Conservation (phyloP, 2,113 vertebrate genomes). For the Plectropomus leopardus region DNA sequence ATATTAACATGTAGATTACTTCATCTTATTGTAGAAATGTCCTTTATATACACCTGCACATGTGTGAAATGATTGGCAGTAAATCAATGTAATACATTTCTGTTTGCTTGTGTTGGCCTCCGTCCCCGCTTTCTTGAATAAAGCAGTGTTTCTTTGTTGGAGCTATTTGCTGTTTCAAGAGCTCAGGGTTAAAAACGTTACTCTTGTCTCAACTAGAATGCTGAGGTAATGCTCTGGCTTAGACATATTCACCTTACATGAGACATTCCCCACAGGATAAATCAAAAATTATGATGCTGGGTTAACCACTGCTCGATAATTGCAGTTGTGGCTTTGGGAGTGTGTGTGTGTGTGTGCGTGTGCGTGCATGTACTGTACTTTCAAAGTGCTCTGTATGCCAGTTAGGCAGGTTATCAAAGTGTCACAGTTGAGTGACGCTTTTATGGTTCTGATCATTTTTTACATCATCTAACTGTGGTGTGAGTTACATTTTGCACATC, state of each 20-base stretch:
- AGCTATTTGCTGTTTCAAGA: constrained; percentile 60
- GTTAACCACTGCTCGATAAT: constrained; percentile 68
- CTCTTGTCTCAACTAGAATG: constrained; percentile 78
- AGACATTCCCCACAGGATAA: constrained; percentile 74
- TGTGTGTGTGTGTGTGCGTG: constrained; percentile 5
- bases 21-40: constrained; percentile 77
- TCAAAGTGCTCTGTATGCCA: constrained; percentile 33
- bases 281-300: constrained; percentile 74
- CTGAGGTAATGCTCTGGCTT: constrained; percentile 80
- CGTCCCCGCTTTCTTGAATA: constrained; percentile 75
- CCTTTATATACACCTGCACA: constrained; percentile 80
- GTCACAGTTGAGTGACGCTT: constrained; percentile 46
- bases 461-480: constrained; percentile 7
- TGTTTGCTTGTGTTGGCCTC: constrained; percentile 83
- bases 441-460: constrained; percentile 22
- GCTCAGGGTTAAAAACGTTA: constrained; percentile 79
- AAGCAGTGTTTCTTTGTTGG: constrained; percentile 78
- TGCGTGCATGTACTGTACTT: constrained; percentile 25
- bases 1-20: constrained; percentile 72
- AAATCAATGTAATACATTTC: constrained; percentile 79
- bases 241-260: constrained; percentile 68
- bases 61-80: constrained; percentile 82
- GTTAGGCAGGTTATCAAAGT: constrained; percentile 62
- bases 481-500: constrained; percentile 1
- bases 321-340: constrained; percentile 61